Evolutionary conservation across 2,888 invertebrate species (phyloP), one percentile per base, ranked within the genome.

Genomic region (Amiota communis): DNA sequence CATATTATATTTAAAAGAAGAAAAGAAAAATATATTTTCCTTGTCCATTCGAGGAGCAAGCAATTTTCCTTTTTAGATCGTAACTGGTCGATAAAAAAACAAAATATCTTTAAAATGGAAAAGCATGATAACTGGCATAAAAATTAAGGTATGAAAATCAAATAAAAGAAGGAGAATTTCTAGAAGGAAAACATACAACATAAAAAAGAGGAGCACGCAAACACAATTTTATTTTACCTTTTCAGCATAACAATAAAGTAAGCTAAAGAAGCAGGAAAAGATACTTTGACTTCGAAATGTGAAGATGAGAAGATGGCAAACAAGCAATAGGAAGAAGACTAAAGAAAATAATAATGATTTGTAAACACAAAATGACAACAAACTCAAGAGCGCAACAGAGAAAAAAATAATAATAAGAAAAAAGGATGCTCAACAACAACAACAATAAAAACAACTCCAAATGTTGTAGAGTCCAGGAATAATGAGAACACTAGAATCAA

Each of bases 281-380:
- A 59, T 20, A 59, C 59, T 59, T 59, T 59, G 59, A 3, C 59
- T 12, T 20, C 17, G 12, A 11, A 59, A 59, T 20, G 23, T 20
- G 15, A n/a, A 15, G 53, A 53, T 13, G 17, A 65, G 23, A 23
- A 23, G 23, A 23, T 23, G 23, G 23, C n/a, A 65, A 65, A 17
- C 15, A 13, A 65, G 48, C 10, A 59, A 20, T 20, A 59, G 59
- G 20, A 59, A 59, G 20, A 15, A 15, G 3, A 47, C 64, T 46
- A 51, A 23, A 49, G 46, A 15, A 71, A 75, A 74, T 83, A 85
- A 85, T 84, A 83, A 85, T 83, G 85, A 84, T 84, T 83, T 85
- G 83, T 80, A 86, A 84, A 83, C 80, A 85, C 77, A 79, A 77
- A 80, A 84, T 70, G 77, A 77, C 75, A 74, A 74, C 53, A 71